Evolutionary conservation across 2,113 vertebrate species (phyloP), one percentile per base, ranked within the genome.

Genomic region (Microcebus jonahi): DNA sequence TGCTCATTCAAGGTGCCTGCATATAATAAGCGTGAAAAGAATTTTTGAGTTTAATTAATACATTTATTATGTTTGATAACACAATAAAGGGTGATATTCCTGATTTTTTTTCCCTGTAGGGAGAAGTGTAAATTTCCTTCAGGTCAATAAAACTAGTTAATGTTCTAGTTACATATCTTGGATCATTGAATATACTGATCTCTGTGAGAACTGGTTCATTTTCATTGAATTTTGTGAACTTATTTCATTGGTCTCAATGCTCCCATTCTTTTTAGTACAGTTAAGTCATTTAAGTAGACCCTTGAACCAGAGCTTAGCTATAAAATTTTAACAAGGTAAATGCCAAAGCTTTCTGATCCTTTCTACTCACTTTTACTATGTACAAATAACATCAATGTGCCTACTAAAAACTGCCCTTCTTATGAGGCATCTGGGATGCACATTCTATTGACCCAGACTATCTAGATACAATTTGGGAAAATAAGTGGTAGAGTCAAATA

Each of bases 211-310:
- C 34, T 0, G 5, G 63, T 98, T 98, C 94, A 42, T 96, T 98
- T 97, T 97, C 91, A 61, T 57, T 20, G 88, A 84, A 84, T 96
- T 95, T 83, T 96, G 97, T 27, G 0, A 73, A 97, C 77, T 94
- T 63, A 4, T 97, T 98, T 92, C 93, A 83, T 94, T 94, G 8
- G 96, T 96, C 96, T 98, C 96, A 68, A 39, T 73, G 81, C 88
- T 96, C 90, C 39, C 21, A 77, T 98, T 96, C 97, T 97, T 73
- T 77, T 95, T 95, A 48, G 9, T 39, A 45, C 50, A 68, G 88
- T 84, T 92, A 95, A 93, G 18, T 96, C 29, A 5, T 97, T 98
- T 96, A 97, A 98, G 94, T 55, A 95, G 90, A 39, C 77, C 79
- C 96, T 71, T 97, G 13, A 97, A 97, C 76, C 34, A 8, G 87